Percentiles rank a stretch among this genome's conserved stretches.
Evolutionary conservation across 1,140 invertebrate genomes (phyloP).

Genomic region (Sitophilus oryzae): DNA sequence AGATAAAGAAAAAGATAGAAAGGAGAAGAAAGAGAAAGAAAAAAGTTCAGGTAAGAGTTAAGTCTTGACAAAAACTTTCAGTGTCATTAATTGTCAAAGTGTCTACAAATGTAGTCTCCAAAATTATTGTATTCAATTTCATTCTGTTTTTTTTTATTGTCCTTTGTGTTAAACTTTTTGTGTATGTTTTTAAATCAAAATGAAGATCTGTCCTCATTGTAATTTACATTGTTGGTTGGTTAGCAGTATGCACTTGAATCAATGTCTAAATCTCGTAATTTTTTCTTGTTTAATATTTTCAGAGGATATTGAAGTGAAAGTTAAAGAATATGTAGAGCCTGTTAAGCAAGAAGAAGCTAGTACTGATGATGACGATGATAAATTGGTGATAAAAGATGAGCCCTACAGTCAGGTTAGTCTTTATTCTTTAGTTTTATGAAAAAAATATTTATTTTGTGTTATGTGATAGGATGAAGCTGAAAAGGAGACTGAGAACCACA

Average conservation of each 20-base stretch:
- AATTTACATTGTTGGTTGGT: background rate
- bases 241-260: too few relatives aligned
- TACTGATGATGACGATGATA: conserved; percentile 40
- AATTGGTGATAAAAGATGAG: conserved; percentile 40
- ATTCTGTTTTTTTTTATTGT: background rate
- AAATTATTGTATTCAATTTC: background rate
- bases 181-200: too few relatives aligned
- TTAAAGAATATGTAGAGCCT: conserved; percentile 36
- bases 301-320: conserved; percentile 24
- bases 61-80: background rate
- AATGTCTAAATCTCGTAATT: too few relatives aligned
- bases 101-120: background rate
- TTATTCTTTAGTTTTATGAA: too few relatives aligned
- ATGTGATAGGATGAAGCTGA: background rate
- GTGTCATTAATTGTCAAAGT: background rate
- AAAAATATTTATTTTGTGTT: too few relatives aligned
- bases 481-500: conserved; percentile 31
- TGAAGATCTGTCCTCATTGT: conserved; percentile 5
- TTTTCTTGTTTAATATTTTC: too few relatives aligned
- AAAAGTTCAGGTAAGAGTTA: conserved; percentile 4
- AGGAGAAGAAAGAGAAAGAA: conserved; percentile 29
- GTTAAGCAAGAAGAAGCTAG: conserved; percentile 35
- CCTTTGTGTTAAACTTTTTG: conserved; percentile 6
- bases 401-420: conserved; percentile 30
- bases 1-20: conserved; percentile 31